Evolutionary conservation across 2,797 vertebrate species (phyloP), one percentile per base, ranked within the genome.

Genomic region (Cichlasoma orientale): DNA sequence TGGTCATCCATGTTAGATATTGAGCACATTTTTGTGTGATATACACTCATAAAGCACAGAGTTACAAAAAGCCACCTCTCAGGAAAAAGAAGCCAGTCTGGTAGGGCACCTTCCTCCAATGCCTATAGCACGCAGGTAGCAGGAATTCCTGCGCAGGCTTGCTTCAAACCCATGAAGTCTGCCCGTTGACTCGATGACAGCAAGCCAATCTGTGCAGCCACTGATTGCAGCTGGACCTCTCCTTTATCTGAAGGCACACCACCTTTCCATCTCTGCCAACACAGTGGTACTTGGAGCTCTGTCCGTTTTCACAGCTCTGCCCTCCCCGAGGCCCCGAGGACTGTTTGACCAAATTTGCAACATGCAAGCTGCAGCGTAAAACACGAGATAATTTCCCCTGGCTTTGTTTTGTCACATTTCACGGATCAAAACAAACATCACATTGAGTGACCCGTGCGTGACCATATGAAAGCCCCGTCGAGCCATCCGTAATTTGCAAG

Each of bases 331-430:
- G 59, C 53, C 66, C 41, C 18, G 47, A 68, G 10, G 63, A 68
- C 41, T 29, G 31, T 70, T 61, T 72, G 29, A 71, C 18, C 56
- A 75, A 50, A 79, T 70, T 56, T 72, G n/a, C 25, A 66, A 52
- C 12, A 16, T 2, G 23, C 41, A 33, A 72, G 77, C 72, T 71
- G 71, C 29, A 55, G 23, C 29, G 63, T 36, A 61, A 13, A 54
- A n/a, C 56, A 63, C 47, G 47, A 54, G 47, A 54, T 78, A 12
- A 78, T 73, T 47, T 73, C 70, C n/a, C 31, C 57, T 44, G 21
- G 38, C 57, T 55, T 61, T 3, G 16, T 31, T 63, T 56, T 33
- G 54, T 50, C 54, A 57, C 75, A 52, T 69, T 70, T 69, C 38
- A 33, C n/a, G 4, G 21, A 69, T 57, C 41, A 52, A 57, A 77